Evolutionary conservation across 2,113 vertebrate species (phyloP).

Genomic region (Brachirus orientalis): DNA sequence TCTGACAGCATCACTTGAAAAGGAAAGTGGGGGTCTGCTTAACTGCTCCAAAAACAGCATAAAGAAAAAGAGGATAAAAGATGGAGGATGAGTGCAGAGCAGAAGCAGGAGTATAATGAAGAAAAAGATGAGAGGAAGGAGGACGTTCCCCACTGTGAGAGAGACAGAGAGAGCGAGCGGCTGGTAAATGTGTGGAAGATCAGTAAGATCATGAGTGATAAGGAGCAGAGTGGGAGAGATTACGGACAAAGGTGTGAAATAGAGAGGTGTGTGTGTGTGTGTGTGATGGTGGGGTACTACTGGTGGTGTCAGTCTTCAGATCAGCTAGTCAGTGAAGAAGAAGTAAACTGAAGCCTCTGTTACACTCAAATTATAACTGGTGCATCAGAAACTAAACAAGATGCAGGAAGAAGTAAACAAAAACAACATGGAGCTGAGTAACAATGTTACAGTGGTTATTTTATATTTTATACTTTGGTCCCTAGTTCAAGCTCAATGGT

Average conservation of each 20-base stretch:
- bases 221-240: not conserved
- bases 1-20: not conserved
- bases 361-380: too few species aligned
- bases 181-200: not conserved
- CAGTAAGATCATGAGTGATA: not conserved
- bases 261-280: not conserved
- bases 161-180: not conserved
- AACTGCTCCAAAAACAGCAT: too few species aligned
- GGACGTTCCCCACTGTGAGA: not conserved
- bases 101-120: slow-evolving; percentile 1
- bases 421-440: too few species aligned
- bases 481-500: too few species aligned
- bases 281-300: not conserved
- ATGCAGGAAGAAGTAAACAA: too few species aligned
- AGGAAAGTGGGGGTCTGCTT: not conserved
- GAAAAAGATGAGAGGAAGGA: not conserved
- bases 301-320: not conserved
- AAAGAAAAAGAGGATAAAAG: too few species aligned
- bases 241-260: not conserved
- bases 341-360: too few species aligned
- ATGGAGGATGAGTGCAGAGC: not conserved
- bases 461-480: too few species aligned
- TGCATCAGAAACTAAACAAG: too few species aligned
- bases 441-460: too few species aligned
- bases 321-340: too few species aligned